Base-by-base conservation (phyloP, 2,888 invertebrate genomes). In the Ischnura elegans region DNA sequence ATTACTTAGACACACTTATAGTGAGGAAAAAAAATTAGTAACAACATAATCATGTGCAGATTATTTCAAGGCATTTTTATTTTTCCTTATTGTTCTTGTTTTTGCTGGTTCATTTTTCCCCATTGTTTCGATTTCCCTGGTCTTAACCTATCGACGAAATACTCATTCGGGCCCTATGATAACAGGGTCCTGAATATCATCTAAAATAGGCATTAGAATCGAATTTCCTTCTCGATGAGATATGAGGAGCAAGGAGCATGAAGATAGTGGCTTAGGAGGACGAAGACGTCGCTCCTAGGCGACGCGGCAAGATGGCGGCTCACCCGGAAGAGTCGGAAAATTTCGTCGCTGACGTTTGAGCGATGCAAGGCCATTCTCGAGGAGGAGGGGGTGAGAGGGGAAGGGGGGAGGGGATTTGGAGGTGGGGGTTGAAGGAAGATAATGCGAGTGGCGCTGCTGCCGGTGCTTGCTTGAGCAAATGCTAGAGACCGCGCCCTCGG, bases 261-360 rank as follows among this genome's bases (percentile, higher is more conserved):
- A 25, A 61, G 90, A 66, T 66, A n/a, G 76, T 1, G 55, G 87
- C 51, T 61, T 25, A 61, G 25, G 61, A 10, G 55, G 47, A 87
- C 61, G 47, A 90, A 10, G 36, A 61, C 61, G 61, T 90, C 66
- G 90, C 66, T n/a, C 66, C 61, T 66, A 61, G 19, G 90, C 90
- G 90, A 90, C 16, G 47, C 6, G 76, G 61, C 43, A 90, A 90
- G 43, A 90, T 90, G 90, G 90, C 90, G 61, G 36, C 90, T 55
- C 61, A 90, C 90, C 90, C 90, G 90, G 90, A 90, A 90, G 90
- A 90, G 90, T 43, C n/a, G 55, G 90, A 90, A 90, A 76, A 90
- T 90, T 90, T 90, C 90, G 61, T 90, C 61, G 43, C 86, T 76
- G 76, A 76, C 76, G 76, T 46, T 90, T 42, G 43, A 90, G 90